Percentiles rank a stretch among this genome's conserved stretches.
Evolutionary conservation across 2,797 vertebrate genomes (phyloP).

Genomic region (Alosa sapidissima): DNA sequence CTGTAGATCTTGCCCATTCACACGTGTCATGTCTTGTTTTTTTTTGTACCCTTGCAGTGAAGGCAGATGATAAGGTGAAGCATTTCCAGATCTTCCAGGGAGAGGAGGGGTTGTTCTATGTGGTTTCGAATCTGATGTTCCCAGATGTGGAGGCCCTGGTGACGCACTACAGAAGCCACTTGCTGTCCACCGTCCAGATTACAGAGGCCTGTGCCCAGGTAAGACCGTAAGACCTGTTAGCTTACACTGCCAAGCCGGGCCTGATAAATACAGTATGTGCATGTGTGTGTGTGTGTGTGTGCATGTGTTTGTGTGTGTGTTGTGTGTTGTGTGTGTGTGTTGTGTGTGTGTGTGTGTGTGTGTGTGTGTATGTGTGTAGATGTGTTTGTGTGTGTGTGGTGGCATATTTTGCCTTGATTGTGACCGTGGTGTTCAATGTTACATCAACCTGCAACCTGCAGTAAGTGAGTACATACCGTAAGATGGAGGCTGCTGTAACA

Average conservation of each 20-base stretch:
- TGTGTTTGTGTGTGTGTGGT: not conserved
- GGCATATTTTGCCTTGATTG: too few relatives aligned
- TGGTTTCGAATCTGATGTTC: constrained; percentile 53
- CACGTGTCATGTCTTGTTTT: not conserved
- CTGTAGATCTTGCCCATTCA: not conserved
- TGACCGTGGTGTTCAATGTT: too few relatives aligned
- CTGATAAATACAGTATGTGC: not conserved
- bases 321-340: not conserved
- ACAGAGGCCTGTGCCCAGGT: constrained; percentile 63
- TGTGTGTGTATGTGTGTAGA: not conserved
- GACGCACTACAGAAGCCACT: constrained; percentile 53
- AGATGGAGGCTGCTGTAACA: too few relatives aligned
- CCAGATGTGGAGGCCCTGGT: constrained; percentile 53
- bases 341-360: constrained; percentile 7
- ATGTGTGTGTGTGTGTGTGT: not conserved
- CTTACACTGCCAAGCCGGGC: too few relatives aligned
- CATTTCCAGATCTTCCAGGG: constrained; percentile 64
- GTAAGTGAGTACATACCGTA: too few relatives aligned
- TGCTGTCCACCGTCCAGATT: constrained; percentile 44
- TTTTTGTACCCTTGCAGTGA: constrained; percentile 49
- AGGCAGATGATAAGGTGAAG: constrained; percentile 47
- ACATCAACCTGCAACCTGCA: too few relatives aligned
- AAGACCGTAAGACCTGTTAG: constrained; percentile 8
- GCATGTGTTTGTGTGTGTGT: not conserved
- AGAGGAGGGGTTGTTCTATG: constrained; percentile 44